Percentiles rank a stretch among this genome's conserved stretches.
phyloP scores from a whole-genome alignment of 1,140 invertebrate genomes.

The Platyscapa corneri region DNA sequence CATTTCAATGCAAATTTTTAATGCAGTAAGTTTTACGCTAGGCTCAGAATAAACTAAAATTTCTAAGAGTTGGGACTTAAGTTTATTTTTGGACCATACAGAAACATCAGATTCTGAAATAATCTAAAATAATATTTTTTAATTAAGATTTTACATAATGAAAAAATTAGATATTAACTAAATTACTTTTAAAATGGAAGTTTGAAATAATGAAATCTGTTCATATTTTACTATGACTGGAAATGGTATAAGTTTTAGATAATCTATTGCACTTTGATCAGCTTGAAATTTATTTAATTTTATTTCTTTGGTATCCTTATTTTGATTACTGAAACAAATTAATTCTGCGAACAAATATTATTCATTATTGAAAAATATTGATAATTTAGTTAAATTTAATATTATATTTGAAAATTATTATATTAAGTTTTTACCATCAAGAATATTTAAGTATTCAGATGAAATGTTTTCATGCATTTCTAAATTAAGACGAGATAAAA shows the following conservation, averaged over 20 bases:
- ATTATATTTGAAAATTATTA: background rate
- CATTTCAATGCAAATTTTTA: constrained; percentile 61
- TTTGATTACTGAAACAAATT: constrained; percentile 52
- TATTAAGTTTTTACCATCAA: constrained; percentile 59
- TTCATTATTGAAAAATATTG: background rate
- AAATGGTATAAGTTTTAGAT: constrained; percentile 62
- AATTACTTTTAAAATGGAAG: constrained; percentile 64
- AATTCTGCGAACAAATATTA: constrained; percentile 56
- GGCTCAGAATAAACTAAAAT: constrained; percentile 58
- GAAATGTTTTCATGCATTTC: constrained; percentile 61
- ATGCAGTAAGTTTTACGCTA: constrained; percentile 59
- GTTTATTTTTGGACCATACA: constrained; percentile 55
- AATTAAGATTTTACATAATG: constrained; percentile 32
- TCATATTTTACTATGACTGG: constrained; percentile 57
- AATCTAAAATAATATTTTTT: constrained; percentile 58
- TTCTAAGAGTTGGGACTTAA: constrained; percentile 59
- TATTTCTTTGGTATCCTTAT: constrained; percentile 49
- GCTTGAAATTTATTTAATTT: constrained; percentile 59
- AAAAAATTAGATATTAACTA: constrained; percentile 32
- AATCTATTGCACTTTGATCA: constrained; percentile 58
- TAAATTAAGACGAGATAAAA: constrained; percentile 62
- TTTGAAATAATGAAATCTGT: constrained; percentile 57
- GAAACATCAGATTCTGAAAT: constrained; percentile 63
- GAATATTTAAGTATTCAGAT: constrained; percentile 62
- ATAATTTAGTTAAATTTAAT: background rate